Percentiles rank a stretch among this genome's conserved stretches.
Conservation (phyloP, 2,888 invertebrate species). For the Apamea crenata region DNA sequence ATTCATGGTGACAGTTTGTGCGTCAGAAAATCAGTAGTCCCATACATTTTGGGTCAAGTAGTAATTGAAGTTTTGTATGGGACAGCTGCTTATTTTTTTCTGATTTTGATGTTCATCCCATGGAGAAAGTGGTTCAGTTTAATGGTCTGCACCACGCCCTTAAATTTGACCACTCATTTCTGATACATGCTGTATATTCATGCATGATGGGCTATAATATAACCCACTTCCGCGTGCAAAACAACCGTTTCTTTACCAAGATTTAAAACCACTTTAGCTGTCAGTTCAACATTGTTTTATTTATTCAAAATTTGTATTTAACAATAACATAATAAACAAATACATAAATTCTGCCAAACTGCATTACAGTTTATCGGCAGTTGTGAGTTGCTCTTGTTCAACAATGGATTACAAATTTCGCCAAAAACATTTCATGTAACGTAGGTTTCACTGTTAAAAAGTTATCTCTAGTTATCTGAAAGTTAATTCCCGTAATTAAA, state of each 20-base stretch:
- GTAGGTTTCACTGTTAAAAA: too few species aligned
- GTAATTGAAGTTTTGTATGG: not conserved
- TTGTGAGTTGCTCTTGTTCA: not conserved
- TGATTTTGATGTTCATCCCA: not conserved
- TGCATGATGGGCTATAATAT: not conserved
- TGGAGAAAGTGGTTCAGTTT: not conserved
- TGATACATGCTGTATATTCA: not conserved
- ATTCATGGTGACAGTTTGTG: too few species aligned
- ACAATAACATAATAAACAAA: not conserved
- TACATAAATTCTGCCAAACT: too few species aligned
- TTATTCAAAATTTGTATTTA: not conserved
- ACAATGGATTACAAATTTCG: not conserved
- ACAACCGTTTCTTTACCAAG: not conserved
- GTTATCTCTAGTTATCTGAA: too few species aligned
- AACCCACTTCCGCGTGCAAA: not conserved
- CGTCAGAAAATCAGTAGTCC: too few species aligned
- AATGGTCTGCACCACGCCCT: not conserved
- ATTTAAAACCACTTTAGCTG: not conserved
- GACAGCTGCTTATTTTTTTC: too few species aligned
- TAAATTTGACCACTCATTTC: not conserved
- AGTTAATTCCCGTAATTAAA: too few species aligned
- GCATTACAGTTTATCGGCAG: too few species aligned
- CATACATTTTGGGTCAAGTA: not conserved
- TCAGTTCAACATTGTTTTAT: not conserved
- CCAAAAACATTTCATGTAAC: too few species aligned